A percentile compares a stretch with the other conserved stretches of the same genome.
Evolutionary conservation across 2,888 invertebrate species (phyloP).

Genomic region (Acrobasis consociella): DNA sequence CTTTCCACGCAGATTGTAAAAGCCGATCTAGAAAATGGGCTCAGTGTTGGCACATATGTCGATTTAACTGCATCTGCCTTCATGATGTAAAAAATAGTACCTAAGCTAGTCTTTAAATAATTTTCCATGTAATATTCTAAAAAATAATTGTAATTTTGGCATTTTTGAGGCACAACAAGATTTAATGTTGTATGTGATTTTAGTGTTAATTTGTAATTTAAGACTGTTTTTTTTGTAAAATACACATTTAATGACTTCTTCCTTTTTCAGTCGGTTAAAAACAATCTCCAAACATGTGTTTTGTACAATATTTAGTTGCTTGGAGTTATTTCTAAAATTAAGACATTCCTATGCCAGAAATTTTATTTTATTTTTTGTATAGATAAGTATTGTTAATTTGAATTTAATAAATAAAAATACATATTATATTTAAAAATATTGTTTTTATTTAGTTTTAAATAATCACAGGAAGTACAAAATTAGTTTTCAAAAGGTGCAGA

Average conservation of each 20-base stretch:
- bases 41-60: too few species aligned
- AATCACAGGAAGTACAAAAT: constrained; percentile 10
- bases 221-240: too few species aligned
- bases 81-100: too few species aligned
- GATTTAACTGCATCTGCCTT: too few species aligned
- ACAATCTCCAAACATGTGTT: background rate
- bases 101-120: too few species aligned
- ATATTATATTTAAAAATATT: constrained; percentile 2
- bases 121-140: too few species aligned
- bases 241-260: background rate
- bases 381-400: background rate
- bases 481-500: background rate
- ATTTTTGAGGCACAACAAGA: too few species aligned
- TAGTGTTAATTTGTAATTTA: too few species aligned
- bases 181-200: too few species aligned
- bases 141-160: too few species aligned
- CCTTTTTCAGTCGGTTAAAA: background rate
- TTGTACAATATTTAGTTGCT: background rate
- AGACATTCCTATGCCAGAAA: background rate
- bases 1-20: too few species aligned
- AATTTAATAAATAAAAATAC: constrained; percentile 3
- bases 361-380: background rate
- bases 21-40: too few species aligned
- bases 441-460: constrained; percentile 24
- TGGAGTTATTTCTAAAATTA: background rate